Evolutionary conservation across 2,797 vertebrate genomes (phyloP), one percentile per base, ranked within the genome.

Genomic region (Mustela erminea): DNA sequence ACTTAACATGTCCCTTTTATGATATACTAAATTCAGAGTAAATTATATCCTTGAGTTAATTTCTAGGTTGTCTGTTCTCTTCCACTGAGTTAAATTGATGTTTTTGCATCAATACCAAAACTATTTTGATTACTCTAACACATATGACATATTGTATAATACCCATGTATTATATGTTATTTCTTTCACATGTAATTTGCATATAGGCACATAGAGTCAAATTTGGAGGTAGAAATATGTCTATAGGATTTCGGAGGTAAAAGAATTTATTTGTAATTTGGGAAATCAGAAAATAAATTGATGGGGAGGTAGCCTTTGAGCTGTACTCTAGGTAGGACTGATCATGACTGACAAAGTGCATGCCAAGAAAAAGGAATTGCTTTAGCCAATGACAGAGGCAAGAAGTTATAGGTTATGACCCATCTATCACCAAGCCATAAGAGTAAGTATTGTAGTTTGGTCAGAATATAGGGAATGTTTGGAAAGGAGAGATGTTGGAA

Each of bases 1-100:
- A 92, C 89, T 82, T 92, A 46, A 97, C 90, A 94, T 94, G 32
- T 0, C 23, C 21, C 17, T 90, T 90, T 96, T 83, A 52, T 8
- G 96, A 58, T 72, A 58, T 52, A 64, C 27, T 54, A 83, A 94
- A 70, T 58, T 93, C 27, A 89, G 54, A 74, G 27, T 64, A 87
- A 95, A 54, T 94, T 86, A 43, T 56, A 64, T 21, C 83, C 7
- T 32, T 25, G 49, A 72, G 17, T 64, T 14, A 18, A 70, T 72
- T 72, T 32, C 14, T 77, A 43, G 8, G 20, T 84, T 88, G 70
- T 90, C 15, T 58, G 3, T n/a, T 80, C 32, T 84, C 23, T 81
- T 87, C 52, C 38, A 66, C 14, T 94, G 43, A 84, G 12, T 56
- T 64, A 32, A 46, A 75, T 15, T 54, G 2, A 38, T 82, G 21